Percentiles rank a stretch among this genome's conserved stretches.
phyloP scores from a whole-genome alignment of 2,797 vertebrate species.

The Myripristis murdjan region DNA sequence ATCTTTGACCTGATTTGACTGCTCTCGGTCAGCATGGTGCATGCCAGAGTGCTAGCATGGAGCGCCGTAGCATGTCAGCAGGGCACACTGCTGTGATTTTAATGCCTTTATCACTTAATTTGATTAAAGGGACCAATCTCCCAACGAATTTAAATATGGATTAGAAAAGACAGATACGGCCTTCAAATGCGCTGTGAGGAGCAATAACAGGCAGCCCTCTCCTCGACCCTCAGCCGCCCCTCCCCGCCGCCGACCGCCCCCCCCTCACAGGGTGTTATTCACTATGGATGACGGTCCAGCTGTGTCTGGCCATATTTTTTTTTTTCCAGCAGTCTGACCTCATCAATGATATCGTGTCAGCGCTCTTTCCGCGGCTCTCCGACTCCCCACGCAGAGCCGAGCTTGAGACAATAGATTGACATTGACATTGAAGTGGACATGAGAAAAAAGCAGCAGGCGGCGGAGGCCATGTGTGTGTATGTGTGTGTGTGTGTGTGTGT shows the following conservation, averaged over 20 bases:
- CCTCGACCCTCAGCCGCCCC: no score
- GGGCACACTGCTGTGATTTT: no score
- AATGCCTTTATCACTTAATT: no score
- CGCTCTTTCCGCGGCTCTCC: conserved; percentile 30
- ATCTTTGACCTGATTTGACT: no score
- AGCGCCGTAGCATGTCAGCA: no score
- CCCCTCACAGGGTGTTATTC: conserved; percentile 43
- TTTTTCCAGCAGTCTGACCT: conserved; percentile 32
- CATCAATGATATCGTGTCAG: conserved; percentile 43
- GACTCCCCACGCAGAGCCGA: conserved; percentile 5
- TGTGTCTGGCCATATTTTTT: conserved; percentile 35
- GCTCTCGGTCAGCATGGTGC: no score
- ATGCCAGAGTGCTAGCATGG: no score
- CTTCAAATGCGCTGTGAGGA: conserved; percentile 3
- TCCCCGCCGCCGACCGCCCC: no score
- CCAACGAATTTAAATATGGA: no score
- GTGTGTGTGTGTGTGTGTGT: neutral
- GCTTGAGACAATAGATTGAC: conserved; percentile 37
- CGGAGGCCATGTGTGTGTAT: neutral
- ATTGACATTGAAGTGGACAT: conserved; percentile 47
- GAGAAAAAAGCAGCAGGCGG: neutral
- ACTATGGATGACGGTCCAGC: conserved; percentile 42
- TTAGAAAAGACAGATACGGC: no score
- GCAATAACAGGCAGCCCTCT: conserved; percentile 16
- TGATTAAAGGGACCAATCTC: no score